Conservation (phyloP, 2,113 vertebrate species). For the Otus sunia region DNA sequence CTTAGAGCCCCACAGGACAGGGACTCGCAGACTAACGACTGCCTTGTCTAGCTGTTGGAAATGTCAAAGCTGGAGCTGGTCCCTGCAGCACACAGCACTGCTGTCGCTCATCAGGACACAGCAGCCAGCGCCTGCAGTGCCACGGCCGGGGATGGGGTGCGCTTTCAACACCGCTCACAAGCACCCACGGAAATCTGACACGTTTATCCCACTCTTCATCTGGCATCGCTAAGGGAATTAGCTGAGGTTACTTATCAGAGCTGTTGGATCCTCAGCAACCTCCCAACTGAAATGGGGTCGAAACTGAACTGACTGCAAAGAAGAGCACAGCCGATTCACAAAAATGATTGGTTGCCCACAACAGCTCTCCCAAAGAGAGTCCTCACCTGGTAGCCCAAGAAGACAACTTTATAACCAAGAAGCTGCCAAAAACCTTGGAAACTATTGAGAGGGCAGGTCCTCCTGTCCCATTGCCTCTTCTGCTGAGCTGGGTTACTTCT, state of each 20-base stretch:
- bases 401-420: not conserved
- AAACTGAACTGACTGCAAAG: not conserved
- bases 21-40: not conserved
- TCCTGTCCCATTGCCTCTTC: not conserved
- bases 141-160: not conserved
- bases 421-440: constrained; percentile 49
- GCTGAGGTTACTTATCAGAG: constrained; percentile 1
- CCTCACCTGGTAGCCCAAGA: not conserved
- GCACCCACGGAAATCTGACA: not conserved
- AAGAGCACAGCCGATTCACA: not conserved
- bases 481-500: not conserved
- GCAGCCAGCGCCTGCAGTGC: constrained; percentile 18
- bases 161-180: constrained; percentile 37
- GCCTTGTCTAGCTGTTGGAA: constrained; percentile 9
- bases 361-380: not conserved
- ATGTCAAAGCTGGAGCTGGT: constrained; percentile 47
- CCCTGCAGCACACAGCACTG: not conserved
- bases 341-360: not conserved
- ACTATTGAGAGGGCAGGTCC: not conserved
- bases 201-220: not conserved
- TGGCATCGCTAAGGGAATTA: not conserved
- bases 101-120: constrained; percentile 17
- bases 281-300: not conserved
- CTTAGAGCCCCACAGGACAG: constrained; percentile 9
- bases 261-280: not conserved